Evolutionary conservation across 2,113 vertebrate genomes (phyloP), one percentile per base, ranked within the genome.

Genomic region (Podilymbus podiceps): DNA sequence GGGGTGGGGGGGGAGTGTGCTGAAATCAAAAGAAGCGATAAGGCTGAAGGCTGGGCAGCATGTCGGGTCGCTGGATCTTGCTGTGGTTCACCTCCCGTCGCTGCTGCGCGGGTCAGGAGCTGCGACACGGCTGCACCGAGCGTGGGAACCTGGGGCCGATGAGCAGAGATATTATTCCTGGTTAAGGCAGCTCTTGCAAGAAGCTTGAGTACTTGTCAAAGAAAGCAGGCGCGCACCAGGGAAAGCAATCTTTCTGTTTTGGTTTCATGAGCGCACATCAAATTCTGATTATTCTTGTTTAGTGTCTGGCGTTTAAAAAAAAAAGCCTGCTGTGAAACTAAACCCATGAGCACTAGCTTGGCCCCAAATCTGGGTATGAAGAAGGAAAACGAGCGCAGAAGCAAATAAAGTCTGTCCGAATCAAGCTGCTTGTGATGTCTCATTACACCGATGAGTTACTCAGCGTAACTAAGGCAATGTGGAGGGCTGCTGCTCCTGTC

Each of bases 1-100:
- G 12, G 12, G 42, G 7, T 15, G 47, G 4, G 10, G 16, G 19
- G 8, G 8, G 5, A 40, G 7, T 11, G 15, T 8, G 0, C 10
- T 49, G 16, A 42, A 63, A 16, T 22, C 3, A 16, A 38, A 38
- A 49, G 64, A 42, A 23, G 18, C 0, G 6, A 27, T 7, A 14
- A 80, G 47, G 46, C 77, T 85, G 85, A 35, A 49, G 44, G 28
- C 35, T 53, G 74, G 19, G 63, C 58, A 35, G 66, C 0, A 0
- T 30, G 18, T 33, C 2, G 3, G 69, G 76, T 60, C 5, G 1
- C 12, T 4, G 42, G 72, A 27, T 47, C 47, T 56, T n/a, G 47
- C 8, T 79, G 25, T 6, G 12, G 67, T 66, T 94, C 62, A 25
- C 40, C n/a, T 95, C 22, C 50, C 6, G 0, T 53, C 15, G 3